Percentiles rank a stretch among this genome's conserved stretches.
phyloP scores from a whole-genome alignment of 2,888 invertebrate genomes.

The Antheraea yamamai region DNA sequence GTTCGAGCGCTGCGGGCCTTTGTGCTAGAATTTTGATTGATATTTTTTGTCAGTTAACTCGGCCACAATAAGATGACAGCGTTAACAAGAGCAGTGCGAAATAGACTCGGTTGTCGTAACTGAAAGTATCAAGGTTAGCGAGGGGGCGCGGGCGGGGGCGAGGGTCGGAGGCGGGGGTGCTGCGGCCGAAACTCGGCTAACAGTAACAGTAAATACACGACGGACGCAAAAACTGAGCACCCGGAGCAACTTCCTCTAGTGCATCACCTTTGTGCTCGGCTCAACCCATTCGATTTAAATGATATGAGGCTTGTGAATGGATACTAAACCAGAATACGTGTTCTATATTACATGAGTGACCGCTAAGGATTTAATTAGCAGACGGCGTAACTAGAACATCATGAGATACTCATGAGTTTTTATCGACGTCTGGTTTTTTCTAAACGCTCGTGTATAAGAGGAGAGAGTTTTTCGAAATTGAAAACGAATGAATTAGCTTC shows the following conservation, averaged over 20 bases:
- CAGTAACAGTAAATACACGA: conserved; percentile 74
- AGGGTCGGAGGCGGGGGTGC: background rate
- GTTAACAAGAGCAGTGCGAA: conserved; percentile 80
- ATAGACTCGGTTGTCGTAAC: conserved; percentile 72
- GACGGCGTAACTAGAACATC: conserved; percentile 43
- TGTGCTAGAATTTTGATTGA: conserved; percentile 82
- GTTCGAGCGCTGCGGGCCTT: conserved; percentile 72
- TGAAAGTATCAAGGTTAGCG: conserved; percentile 80
- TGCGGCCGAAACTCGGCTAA: conserved; percentile 75
- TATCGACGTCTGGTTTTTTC: conserved; percentile 20
- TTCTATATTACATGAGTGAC: conserved; percentile 48
- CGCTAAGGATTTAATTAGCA: conserved; percentile 66
- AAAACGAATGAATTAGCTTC: conserved; percentile 41
- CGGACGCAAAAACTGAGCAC: conserved; percentile 67
- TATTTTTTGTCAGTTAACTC: conserved; percentile 80
- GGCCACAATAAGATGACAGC: conserved; percentile 80
- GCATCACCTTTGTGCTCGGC: conserved; percentile 66
- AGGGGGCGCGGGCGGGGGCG: conserved; percentile 54
- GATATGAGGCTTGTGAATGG: conserved; percentile 67
- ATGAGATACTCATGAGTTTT: conserved; percentile 21
- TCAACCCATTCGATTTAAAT: conserved; percentile 69
- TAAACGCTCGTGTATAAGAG: conserved; percentile 25
- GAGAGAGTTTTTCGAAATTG: conserved; percentile 57
- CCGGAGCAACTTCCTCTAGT: conserved; percentile 54
- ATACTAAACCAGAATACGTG: conserved; percentile 50